Percentiles rank a stretch among this genome's conserved stretches.
Conservation (phyloP, 2,113 vertebrate genomes). For the Tetrax tetrax region DNA sequence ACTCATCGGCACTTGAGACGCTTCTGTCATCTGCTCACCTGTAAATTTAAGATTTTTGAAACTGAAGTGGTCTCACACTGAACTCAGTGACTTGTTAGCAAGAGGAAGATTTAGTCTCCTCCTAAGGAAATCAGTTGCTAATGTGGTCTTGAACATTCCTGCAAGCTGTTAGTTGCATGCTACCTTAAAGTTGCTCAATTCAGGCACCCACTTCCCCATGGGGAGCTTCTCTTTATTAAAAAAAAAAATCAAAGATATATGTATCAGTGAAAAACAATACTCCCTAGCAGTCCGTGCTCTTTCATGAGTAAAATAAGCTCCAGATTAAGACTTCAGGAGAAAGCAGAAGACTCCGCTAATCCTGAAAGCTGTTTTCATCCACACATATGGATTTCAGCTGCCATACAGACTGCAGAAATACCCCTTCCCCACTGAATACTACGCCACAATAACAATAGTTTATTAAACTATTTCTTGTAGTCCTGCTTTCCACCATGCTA, state of each 20-base stretch:
- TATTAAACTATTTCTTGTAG: neutral
- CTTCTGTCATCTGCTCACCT: neutral
- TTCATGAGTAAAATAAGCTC: neutral
- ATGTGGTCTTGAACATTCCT: neutral
- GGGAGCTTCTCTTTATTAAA: neutral
- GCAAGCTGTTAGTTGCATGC: neutral
- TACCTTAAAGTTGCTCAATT: neutral
- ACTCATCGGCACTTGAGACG: neutral
- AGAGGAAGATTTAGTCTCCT: neutral
- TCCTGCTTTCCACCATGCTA: neutral
- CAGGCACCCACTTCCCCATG: neutral
- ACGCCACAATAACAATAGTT: neutral
- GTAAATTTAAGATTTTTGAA: neutral
- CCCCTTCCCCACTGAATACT: neutral
- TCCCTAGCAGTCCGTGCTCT: neutral
- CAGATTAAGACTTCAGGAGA: neutral
- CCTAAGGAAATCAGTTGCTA: neutral
- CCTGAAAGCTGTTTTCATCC: neutral
- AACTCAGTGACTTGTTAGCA: neutral
- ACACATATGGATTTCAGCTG: accelerated
- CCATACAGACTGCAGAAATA: neutral
- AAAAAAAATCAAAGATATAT: neutral
- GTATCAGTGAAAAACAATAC: neutral
- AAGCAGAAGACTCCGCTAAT: neutral
- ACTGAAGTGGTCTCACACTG: neutral